Base-by-base conservation (phyloP, 1,140 invertebrate species). In the Ceratina japonica region DNA sequence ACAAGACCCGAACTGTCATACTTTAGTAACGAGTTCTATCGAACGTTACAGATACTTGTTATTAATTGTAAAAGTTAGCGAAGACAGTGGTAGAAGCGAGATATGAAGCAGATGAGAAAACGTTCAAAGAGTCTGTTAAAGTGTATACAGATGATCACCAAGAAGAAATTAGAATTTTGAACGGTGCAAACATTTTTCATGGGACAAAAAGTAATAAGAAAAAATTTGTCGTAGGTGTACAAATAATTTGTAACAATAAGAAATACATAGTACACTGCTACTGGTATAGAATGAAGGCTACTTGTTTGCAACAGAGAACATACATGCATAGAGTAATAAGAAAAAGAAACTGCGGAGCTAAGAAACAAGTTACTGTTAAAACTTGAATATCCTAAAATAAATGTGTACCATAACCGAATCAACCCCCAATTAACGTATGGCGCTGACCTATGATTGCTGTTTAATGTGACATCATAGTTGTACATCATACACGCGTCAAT, bases 391-490 rank as follows among this genome's bases (percentile, higher is more conserved):
- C 78, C 80, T 84, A 83, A 82, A 72, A 73, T 84, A 86, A 87
- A 84, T 71, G 85, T 89, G 85, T 89, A 91, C 87, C 89, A 89
- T 87, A 91, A 90, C 88, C 87, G 87, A 89, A 89, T 87, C 87
- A 89, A 85, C 84, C 86, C 86, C 83, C 78, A 44, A 86, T 84
- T 88, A 91, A 90, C 89, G 84, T 89, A 86, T 91, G 85, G 82
- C 90, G 91, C 92, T 92, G 92, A 92, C 92, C 92, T 92, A 92
- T 92, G 89, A 92, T 90, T 85, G 92, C 92, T 92, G 91, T 92
- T 88, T 88, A 90, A 91, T 84, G 88, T 90, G 87, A 90, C 89
- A 89, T 90, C 89, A 91, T 88, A 88, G 91, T 90, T 87, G 91
- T 81, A 92, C 90, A 92, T 91, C 90, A 89, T 86, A 89, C 87